phyloP scores from a whole-genome alignment of 2,888 invertebrate species.

The Allophyes oxyacanthae region DNA sequence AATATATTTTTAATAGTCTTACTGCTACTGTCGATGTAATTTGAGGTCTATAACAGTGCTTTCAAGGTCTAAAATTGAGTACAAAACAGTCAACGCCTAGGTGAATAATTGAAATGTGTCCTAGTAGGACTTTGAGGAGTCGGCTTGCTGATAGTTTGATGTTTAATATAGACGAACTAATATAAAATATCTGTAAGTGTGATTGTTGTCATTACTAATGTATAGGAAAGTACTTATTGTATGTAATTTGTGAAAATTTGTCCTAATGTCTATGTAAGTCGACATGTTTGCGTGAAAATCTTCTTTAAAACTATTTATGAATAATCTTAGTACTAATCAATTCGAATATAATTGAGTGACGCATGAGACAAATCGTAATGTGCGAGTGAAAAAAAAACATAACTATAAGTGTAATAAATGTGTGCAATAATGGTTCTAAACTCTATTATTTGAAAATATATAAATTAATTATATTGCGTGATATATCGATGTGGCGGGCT shows the following conservation, averaged over 20 bases:
- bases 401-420: slow-evolving; percentile 29
- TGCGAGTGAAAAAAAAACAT: slow-evolving; percentile 11
- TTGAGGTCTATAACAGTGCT: slow-evolving; percentile 29
- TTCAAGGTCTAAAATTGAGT: slow-evolving; percentile 70
- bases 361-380: not conserved
- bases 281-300: slow-evolving; percentile 22
- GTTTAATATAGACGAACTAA: slow-evolving; percentile 38
- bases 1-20: slow-evolving; percentile 32
- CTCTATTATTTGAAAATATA: slow-evolving; percentile 36
- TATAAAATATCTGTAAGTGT: slow-evolving; percentile 35
- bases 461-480: slow-evolving; percentile 29
- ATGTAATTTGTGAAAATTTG: slow-evolving; percentile 21
- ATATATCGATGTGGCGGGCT: slow-evolving; percentile 39
- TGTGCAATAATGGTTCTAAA: slow-evolving; percentile 50
- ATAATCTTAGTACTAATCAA: not conserved
- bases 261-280: slow-evolving; percentile 16
- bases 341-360: slow-evolving; percentile 23
- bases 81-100: slow-evolving; percentile 64
- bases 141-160: slow-evolving; percentile 56
- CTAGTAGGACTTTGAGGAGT: slow-evolving; percentile 48
- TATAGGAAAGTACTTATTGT: slow-evolving; percentile 39
- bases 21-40: slow-evolving; percentile 27
- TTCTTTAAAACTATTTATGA: slow-evolving; percentile 16
- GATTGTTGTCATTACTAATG: slow-evolving; percentile 35
- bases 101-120: slow-evolving; percentile 65